These are phyloP conservation scores for Hypsibius dujardini DNA, from an alignment of 1,140 invertebrate genomes.

Conservation along the genomic window DNA sequence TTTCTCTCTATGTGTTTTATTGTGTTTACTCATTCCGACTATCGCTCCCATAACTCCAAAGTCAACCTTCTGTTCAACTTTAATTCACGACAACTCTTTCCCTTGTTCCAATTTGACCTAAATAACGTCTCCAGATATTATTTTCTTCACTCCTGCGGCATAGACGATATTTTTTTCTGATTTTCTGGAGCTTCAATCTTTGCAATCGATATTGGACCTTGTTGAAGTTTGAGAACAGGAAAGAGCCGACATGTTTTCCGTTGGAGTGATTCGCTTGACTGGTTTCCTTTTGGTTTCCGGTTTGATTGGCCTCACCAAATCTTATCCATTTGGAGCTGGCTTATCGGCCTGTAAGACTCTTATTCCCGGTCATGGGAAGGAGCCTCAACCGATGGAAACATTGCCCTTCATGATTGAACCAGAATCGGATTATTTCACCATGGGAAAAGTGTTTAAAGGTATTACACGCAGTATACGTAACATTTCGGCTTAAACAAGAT, in stretches of 20 bases:
- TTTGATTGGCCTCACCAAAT: neutral
- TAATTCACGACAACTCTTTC: neutral
- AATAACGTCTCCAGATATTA: neutral
- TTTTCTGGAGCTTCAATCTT: too few species aligned
- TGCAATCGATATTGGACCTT: too few species aligned
- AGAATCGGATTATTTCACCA: neutral
- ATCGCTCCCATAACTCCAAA: too few species aligned
- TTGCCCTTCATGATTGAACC: conserved; percentile 9
- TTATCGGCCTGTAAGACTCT: neutral
- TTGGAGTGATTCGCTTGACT: neutral
- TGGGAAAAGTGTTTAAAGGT: conserved; percentile 1
- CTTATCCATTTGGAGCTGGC: neutral
- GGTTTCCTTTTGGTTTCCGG: neutral
- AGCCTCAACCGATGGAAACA: neutral
- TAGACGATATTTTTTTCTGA: neutral
- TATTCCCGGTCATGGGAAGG: neutral
- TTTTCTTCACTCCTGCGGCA: too few species aligned
- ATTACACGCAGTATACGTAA: neutral
- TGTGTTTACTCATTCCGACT: too few species aligned
- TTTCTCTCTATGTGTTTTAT: too few species aligned
- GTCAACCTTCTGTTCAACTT: too few species aligned
- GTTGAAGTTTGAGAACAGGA: neutral
- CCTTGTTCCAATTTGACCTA: neutral
- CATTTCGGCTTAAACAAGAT: neutral
- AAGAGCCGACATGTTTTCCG: neutral